Evolutionary conservation across 2,797 vertebrate species (phyloP), one percentile per base, ranked within the genome.

Genomic region (Dendrocincla fuliginosa): DNA sequence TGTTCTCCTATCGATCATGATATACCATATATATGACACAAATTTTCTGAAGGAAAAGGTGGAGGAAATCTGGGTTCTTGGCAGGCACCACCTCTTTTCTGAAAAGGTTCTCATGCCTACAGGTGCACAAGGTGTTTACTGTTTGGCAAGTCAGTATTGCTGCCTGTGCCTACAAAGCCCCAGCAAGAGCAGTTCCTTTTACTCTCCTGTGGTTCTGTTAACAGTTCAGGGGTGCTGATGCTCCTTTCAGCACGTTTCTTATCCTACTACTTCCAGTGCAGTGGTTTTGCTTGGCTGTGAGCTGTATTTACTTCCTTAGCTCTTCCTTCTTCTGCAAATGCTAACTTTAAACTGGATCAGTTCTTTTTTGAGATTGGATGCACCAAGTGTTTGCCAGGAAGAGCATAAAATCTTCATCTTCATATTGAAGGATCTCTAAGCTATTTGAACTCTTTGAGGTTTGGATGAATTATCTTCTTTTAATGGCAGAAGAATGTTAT

Each of bases 401-500:
- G n/a, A 82, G 74, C 55, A 74, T 63, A 82, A 95, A 79, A 5
- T 32, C 77, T 86, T 83, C 76, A 82, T 82, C 44, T 55, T 83
- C 53, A 19, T 57, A 79, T 27, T 93, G 78, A 82, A 79, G 61
- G 63, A 59, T 84, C 35, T 87, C 59, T 87, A 64, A 84, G 67
- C 46, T 35, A 69, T 89, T 84, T 89, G 81, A 84, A 79, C 90
- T 44, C 47, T 89, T 87, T 87, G 84, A 71, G 11, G 39, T 78
- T 89, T 87, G 74, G 63, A 73, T 89, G 19, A 76, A 82, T 89
- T 84, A 35, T 65, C 61, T 41, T 59, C 35, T 90, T 90, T 65
- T 84, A 89, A 89, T 84, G 44, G 67, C 83, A 87, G 81, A 92
- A 88, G 90, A 89, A 82, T 92, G 84, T 87, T 95, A 32, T 84